A percentile compares a stretch with the other conserved stretches of the same genome.
Conservation (phyloP, 2,113 vertebrate species). For the Sturnus vulgaris region DNA sequence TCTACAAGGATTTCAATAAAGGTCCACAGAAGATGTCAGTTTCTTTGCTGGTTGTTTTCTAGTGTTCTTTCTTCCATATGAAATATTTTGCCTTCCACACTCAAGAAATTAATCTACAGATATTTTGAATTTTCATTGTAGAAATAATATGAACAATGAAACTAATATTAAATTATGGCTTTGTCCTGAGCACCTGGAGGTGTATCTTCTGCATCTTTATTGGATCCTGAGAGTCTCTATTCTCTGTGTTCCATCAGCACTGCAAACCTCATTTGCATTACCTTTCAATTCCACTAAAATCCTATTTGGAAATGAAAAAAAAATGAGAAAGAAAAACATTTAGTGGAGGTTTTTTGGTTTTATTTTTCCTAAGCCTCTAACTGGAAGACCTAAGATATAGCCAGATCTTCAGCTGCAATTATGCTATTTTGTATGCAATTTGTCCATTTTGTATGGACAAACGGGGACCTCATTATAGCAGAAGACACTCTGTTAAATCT, state of each 20-base stretch:
- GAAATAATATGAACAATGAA: background rate
- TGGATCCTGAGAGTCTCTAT: background rate
- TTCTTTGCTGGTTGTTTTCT: background rate
- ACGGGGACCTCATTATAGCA: background rate
- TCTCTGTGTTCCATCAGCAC: background rate
- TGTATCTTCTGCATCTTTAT: background rate
- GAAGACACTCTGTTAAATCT: background rate
- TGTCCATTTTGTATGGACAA: background rate
- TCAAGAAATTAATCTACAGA: background rate
- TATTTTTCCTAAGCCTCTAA: background rate
- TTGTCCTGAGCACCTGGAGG: background rate
- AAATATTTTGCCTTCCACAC: background rate
- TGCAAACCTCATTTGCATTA: background rate
- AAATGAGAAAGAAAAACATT: background rate
- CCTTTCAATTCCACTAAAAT: background rate
- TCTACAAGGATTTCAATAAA: background rate
- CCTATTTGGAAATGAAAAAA: rapidly evolving
- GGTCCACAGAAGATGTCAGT: background rate
- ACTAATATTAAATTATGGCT: background rate
- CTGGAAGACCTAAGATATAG: background rate
- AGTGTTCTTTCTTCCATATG: background rate
- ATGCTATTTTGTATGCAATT: no score
- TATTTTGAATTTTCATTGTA: background rate
- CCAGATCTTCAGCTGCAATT: background rate
- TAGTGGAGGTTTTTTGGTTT: rapidly evolving